Evolutionary conservation across 1,140 invertebrate species (phyloP).

Genomic region (Atopsyche davidsoni): DNA sequence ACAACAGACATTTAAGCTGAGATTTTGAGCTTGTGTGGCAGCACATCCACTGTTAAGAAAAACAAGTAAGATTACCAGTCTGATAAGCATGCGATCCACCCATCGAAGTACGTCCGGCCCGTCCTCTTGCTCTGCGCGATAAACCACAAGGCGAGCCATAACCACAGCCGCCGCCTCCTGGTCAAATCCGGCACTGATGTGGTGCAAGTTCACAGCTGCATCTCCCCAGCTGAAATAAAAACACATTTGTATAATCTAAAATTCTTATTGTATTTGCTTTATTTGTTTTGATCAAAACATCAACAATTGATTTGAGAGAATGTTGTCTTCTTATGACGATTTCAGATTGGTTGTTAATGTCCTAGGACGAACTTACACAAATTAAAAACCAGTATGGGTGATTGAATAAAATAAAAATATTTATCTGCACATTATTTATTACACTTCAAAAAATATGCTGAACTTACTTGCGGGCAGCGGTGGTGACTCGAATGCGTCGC

Average conservation of each 20-base stretch:
- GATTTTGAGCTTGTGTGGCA: no score
- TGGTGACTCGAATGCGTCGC: slow-evolving; percentile 91
- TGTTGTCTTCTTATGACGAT: no score
- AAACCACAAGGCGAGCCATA: slow-evolving; percentile 95
- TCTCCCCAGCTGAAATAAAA: slow-evolving; percentile 72
- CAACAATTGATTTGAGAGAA: no score
- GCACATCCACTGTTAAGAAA: no score
- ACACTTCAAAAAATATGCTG: not conserved
- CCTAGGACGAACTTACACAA: no score
- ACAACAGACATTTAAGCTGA: no score
- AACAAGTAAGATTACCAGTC: slow-evolving; percentile 81
- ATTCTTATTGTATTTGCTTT: no score
- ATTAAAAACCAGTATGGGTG: no score
- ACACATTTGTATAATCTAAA: no score
- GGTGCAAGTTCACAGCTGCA: slow-evolving; percentile 69
- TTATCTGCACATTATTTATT: not conserved
- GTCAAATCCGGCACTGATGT: slow-evolving; percentile 90
- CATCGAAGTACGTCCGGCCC: slow-evolving; percentile 95
- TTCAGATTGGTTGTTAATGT: no score
- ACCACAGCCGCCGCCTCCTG: slow-evolving; percentile 96
- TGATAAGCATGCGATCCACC: slow-evolving; percentile 96
- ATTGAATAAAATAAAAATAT: not conserved
- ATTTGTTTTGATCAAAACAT: no score
- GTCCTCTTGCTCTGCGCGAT: slow-evolving; percentile 92
- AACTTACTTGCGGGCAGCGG: slow-evolving; percentile 86